phyloP scores from a whole-genome alignment of 2,888 invertebrate species.

The Ophion ventricosus region DNA sequence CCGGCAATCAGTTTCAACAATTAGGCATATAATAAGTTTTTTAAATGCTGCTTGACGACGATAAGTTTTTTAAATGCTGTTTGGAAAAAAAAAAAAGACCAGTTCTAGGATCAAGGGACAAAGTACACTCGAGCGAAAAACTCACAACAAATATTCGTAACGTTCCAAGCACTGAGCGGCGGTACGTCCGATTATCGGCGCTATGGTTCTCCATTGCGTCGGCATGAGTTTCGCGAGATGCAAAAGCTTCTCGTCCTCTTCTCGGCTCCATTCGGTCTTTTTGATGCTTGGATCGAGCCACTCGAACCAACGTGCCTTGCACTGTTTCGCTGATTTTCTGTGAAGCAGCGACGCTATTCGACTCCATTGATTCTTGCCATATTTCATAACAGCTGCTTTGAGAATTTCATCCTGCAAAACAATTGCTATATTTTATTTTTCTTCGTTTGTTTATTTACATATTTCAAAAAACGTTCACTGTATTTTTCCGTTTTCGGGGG shows the following conservation, averaged over 20 bases:
- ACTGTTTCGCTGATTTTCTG: conserved; percentile 99
- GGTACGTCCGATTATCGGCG: conserved; percentile 99
- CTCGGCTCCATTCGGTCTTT: conserved; percentile 99
- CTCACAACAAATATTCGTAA: conserved; percentile 97
- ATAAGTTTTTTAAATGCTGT: too few relatives aligned
- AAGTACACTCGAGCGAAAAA: too few relatives aligned
- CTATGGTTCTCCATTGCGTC: conserved; percentile 99
- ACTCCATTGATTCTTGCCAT: conserved; percentile 99
- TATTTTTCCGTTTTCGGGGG: not conserved
- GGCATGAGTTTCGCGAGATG: conserved; percentile 99
- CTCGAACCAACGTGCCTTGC: conserved; percentile 99
- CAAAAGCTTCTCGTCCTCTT: conserved; percentile 98
- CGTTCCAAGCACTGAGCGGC: conserved; percentile 99
- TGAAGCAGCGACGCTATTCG: conserved; percentile 99
- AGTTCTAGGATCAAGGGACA: too few relatives aligned
- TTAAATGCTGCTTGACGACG: too few relatives aligned
- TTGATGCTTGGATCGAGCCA: conserved; percentile 99
- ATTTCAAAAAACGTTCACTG: not conserved
- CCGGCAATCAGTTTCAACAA: too few relatives aligned
- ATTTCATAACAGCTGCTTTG: conserved; percentile 99
- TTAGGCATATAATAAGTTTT: too few relatives aligned
- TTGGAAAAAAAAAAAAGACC: too few relatives aligned
- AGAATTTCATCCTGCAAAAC: conserved; percentile 97
- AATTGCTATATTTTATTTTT: conserved; percentile 24
- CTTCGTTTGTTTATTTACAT: not conserved